Base-by-base conservation (phyloP, 2,113 vertebrate species). In the Ranitomeya variabilis region DNA sequence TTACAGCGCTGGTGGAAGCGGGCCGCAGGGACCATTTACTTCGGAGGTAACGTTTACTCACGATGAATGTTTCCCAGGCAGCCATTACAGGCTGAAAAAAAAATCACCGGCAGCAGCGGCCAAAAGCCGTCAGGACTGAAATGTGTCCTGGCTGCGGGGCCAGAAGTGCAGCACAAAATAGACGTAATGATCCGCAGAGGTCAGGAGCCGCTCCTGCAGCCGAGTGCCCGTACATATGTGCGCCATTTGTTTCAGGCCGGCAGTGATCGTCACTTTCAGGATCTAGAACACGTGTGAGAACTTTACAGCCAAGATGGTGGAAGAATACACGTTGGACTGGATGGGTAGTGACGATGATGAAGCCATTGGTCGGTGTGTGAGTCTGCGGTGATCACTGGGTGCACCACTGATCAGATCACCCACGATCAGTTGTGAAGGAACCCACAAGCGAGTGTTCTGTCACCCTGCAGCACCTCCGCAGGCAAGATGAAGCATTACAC, bases 51-150 rank as follows among this genome's bases (percentile, higher is more conserved):
- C 80, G 73, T 83, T 88, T 88, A 66, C 59, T 83, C 87, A 83
- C 37, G 83, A 64, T 84, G 80, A 77, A 88, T 76, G 71, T 88
- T 88, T 88, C 87, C 80, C 80, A 83, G 79, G 62, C 87, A 88
- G 80, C 80, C 57, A 15, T 88, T 83, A 76, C 69, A 78, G 87
- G 69, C 69, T 88, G 86, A 88, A 83, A 45, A 45, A 31, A 45
- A 88, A 83, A 88, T 88, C 64, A 88, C 57, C 66, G 7, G 87
- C 71, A 37, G 80, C 69, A 31, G 59, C 4, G 59, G 76, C 80
- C 87, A 83, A 67, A 45, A 77, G 79, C 78, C 31, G 59, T 26
- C 59, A 57, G 74, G 80, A 19, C 21, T 83, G 45, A 83, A 83
- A 78, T 31, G 45, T 73, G 45, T 77, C 37, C 12, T 37, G 71